Evolutionary conservation across 2,113 vertebrate genomes (phyloP), one percentile per base, ranked within the genome.

Genomic region (Perognathus longimembris): DNA sequence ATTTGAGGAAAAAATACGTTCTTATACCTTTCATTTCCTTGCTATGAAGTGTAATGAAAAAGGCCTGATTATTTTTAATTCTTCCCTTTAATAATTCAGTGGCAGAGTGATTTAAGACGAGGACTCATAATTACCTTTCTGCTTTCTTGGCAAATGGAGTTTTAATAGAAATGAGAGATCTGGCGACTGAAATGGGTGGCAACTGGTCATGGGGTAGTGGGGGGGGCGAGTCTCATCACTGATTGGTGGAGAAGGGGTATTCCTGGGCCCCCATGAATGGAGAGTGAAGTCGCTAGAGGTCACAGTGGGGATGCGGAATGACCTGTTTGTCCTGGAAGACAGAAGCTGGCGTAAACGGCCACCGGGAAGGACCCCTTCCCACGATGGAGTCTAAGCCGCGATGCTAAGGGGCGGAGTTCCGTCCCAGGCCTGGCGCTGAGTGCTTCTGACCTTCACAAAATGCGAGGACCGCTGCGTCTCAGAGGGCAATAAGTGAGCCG

Each of bases 41-140:
- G 97, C 97, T 98, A 97, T 97, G 98, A 98, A 98, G 96, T 97
- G 92, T 97, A 98, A 98, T 98, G 98, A 97, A 98, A 98, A 98
- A 98, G 97, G 97, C 95, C 97, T 98, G 98, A 98, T 98, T 98
- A 98, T 98, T 98, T 98, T 98, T 98, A 98, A 98, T 98, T 98
- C 98, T 97, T 97, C 54, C 94, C 96, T 98, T 98, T 98, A 98
- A 98, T 98, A 98, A 98, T 98, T 98, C 97, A 98, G 95, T 17
- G 69, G 96, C 20, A 42, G 97, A 98, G 97, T 98, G 98, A 98
- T 98, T 98, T 98, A 98, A 98, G 96, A 95, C 97, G 92, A 89
- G 95, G 96, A 95, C 96, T 77, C 95, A 97, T 98, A 98, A 98
- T 98, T 98, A 98, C 98, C 98, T 98, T 98, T 97, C 95, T 38